phyloP scores from a whole-genome alignment of 2,888 invertebrate genomes.

The Eupithecia exiguata region DNA sequence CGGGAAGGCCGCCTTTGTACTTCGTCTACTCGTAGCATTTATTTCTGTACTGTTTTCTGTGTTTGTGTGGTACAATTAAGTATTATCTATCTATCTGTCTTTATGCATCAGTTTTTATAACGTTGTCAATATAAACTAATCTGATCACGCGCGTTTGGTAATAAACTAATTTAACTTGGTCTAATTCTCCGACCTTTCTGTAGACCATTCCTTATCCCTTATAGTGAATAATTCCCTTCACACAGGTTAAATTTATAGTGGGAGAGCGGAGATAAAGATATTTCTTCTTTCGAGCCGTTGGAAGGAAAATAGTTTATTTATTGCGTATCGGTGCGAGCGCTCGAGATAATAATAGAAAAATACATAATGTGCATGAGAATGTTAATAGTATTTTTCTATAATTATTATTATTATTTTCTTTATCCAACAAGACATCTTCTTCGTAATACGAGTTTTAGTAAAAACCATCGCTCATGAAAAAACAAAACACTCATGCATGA shows the following conservation, averaged over 20 bases:
- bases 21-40: no score
- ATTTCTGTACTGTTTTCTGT: no score
- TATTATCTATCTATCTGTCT: no score
- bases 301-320: constrained; percentile 34
- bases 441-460: no score
- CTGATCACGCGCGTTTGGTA: not conserved
- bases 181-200: constrained; percentile 18
- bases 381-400: no score
- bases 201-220: constrained; percentile 36
- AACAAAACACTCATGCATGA: no score
- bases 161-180: constrained; percentile 26
- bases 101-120: not conserved
- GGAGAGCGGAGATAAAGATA: constrained; percentile 33
- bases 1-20: no score
- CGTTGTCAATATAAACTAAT: not conserved
- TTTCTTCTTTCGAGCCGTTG: constrained; percentile 24
- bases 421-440: no score
- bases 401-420: no score
- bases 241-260: constrained; percentile 44
- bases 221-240: constrained; percentile 45
- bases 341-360: not conserved
- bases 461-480: no score
- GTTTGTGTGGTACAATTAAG: no score
- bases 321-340: constrained; percentile 15
- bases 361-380: not conserved